phyloP scores from a whole-genome alignment of 1,140 invertebrate genomes.

The Trachelipus rathkii region DNA sequence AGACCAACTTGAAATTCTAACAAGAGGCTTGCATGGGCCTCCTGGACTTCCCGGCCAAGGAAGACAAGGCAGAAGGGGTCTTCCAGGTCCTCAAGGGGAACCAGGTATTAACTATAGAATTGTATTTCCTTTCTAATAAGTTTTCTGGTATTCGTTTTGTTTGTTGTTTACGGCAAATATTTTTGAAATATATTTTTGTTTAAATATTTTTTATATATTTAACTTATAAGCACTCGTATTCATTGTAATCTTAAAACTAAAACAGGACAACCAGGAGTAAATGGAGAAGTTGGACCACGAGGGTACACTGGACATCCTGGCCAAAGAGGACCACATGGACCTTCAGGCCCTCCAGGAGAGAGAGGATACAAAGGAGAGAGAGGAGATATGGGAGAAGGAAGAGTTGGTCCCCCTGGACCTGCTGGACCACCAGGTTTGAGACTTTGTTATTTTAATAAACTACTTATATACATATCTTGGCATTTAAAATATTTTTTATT shows the following conservation, averaged over 20 bases:
- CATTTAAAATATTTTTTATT: too few relatives aligned
- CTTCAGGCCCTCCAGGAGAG: constrained; percentile 30
- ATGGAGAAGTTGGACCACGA: constrained; percentile 42
- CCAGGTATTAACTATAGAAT: constrained; percentile 20
- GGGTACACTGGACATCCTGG: constrained; percentile 46
- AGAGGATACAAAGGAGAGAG: constrained; percentile 40
- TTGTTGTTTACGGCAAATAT: too few relatives aligned
- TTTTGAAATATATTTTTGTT: too few relatives aligned
- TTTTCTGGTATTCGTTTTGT: too few relatives aligned
- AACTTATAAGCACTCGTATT: background rate
- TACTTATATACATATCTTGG: too few relatives aligned
- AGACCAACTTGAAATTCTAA: constrained; percentile 43
- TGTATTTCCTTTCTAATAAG: too few relatives aligned
- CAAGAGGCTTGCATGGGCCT: constrained; percentile 36
- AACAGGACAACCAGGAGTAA: constrained; percentile 41
- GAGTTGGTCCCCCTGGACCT: constrained; percentile 37
- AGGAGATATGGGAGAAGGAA: constrained; percentile 37
- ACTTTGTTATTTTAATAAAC: too few relatives aligned
- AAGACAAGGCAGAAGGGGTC: constrained; percentile 30
- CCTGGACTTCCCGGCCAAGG: constrained; percentile 39
- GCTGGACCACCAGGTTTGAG: constrained; percentile 33
- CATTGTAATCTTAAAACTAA: background rate
- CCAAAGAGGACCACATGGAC: constrained; percentile 30
- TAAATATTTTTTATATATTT: too few relatives aligned
- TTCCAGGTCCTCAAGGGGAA: constrained; percentile 33